phyloP scores from a whole-genome alignment of 2,113 vertebrate species.

The Tetrao urogallus region DNA sequence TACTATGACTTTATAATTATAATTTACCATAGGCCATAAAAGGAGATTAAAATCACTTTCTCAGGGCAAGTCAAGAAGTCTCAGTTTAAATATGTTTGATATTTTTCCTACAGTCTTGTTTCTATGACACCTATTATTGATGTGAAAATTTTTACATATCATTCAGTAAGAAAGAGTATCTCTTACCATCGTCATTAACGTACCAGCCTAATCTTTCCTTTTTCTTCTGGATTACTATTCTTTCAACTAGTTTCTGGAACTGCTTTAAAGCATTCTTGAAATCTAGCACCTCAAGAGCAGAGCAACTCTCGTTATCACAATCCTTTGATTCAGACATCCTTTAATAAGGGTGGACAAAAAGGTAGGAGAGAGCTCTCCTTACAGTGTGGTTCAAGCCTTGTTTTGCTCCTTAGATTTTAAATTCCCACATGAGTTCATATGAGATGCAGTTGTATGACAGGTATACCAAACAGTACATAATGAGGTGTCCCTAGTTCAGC shows the following conservation, averaged over 20 bases:
- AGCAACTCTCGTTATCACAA: background rate
- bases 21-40: background rate
- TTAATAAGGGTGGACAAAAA: background rate
- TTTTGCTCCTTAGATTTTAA: constrained; percentile 3
- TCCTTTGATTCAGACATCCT: constrained; percentile 1
- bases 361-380: background rate
- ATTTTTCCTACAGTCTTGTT: background rate
- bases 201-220: constrained; percentile 61
- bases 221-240: constrained; percentile 55
- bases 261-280: constrained; percentile 65
- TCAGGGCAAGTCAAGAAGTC: background rate
- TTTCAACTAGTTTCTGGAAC: constrained; percentile 70
- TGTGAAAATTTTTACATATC: background rate
- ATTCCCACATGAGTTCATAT: background rate
- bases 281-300: background rate
- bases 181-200: constrained; percentile 70
- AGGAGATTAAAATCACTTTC: background rate
- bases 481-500: background rate
- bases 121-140: background rate
- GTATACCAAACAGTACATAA: background rate
- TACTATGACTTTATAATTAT: background rate
- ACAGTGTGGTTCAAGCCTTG: background rate
- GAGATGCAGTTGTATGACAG: background rate
- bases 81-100: background rate
- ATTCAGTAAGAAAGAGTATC: background rate